These are phyloP conservation scores for Holacanthus passer DNA, from an alignment of 2,113 vertebrate species.

Conservation along the genomic window DNA sequence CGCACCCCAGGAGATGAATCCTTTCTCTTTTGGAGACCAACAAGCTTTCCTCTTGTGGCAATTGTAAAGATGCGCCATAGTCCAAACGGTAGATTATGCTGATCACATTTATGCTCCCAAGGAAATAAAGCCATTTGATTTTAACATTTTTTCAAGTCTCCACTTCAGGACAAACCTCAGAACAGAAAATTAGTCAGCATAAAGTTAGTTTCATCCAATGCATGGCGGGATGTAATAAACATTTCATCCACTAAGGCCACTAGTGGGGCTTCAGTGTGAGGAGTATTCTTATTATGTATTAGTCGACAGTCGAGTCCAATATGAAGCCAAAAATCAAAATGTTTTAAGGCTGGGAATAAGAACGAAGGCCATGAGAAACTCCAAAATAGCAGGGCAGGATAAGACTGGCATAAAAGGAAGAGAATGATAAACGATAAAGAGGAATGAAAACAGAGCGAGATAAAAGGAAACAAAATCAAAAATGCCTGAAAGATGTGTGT, in stretches of 20 bases:
- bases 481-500: neutral
- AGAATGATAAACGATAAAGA: constrained; percentile 23
- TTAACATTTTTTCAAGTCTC: neutral
- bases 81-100: neutral
- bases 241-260: neutral
- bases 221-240: neutral
- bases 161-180: neutral
- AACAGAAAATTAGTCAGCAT: neutral
- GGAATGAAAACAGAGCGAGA: constrained; percentile 38
- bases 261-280: neutral
- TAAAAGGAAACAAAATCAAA: constrained; percentile 45
- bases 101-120: neutral
- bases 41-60: neutral
- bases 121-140: neutral
- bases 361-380: neutral
- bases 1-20: neutral
- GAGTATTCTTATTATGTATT: neutral
- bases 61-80: constrained; percentile 11
- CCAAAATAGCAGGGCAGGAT: neutral
- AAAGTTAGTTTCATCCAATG: too few relatives aligned
- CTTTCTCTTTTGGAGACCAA: neutral
- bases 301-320: neutral
- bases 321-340: neutral
- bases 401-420: neutral
- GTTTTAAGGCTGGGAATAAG: constrained; percentile 1